These are phyloP conservation scores for Melospiza georgiana DNA, from an alignment of 2,113 vertebrate genomes.

Conservation along the genomic window DNA sequence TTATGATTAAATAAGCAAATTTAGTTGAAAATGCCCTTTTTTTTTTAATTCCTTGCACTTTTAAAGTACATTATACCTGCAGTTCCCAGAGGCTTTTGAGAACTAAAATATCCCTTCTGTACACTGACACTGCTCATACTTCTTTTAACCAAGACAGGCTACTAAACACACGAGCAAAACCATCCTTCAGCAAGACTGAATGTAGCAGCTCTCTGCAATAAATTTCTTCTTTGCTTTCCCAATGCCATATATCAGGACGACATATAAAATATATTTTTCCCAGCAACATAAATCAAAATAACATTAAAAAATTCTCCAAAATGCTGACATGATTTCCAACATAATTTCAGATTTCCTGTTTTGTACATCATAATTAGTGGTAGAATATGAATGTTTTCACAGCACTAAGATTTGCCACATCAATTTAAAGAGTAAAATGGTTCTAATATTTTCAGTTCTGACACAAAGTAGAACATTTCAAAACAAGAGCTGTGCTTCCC, in stretches of 20 bases:
- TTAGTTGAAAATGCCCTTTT: background rate
- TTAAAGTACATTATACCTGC: background rate
- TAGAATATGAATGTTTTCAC: background rate
- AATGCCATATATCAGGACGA: background rate
- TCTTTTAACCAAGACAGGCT: background rate
- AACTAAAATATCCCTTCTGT: background rate
- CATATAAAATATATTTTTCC: background rate
- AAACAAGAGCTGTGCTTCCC: background rate
- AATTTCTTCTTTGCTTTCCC: background rate
- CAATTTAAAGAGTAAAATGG: background rate
- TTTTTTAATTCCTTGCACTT: background rate
- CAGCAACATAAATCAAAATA: background rate
- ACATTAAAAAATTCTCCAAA: background rate
- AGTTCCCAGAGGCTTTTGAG: background rate
- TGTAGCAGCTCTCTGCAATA: background rate
- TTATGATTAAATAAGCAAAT: background rate
- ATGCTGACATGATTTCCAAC: background rate
- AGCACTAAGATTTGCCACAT: background rate
- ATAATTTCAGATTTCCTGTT: background rate
- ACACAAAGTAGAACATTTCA: slow-evolving; percentile 8
- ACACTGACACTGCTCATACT: background rate
- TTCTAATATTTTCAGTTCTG: slow-evolving; percentile 15
- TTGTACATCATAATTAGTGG: background rate
- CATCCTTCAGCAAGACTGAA: background rate
- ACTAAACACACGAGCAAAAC: background rate